Evolutionary conservation across 2,797 vertebrate species (phyloP), one percentile per base, ranked within the genome.

Genomic region (Sebastes trivittatus): DNA sequence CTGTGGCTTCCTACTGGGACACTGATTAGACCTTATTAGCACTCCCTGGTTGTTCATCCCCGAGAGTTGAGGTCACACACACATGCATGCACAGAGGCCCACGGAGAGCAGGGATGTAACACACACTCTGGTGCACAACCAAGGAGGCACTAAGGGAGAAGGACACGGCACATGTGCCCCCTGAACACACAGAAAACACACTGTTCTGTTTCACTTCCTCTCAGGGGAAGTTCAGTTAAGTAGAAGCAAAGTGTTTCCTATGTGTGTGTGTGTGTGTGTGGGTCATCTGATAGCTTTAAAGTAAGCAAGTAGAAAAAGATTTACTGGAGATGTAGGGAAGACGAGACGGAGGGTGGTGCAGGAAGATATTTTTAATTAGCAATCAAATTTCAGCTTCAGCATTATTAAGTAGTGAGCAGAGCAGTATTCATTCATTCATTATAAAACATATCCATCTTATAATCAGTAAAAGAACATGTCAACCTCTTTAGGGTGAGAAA

Each of bases 161-260:
- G 1, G 18, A 64, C 46, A 68, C 11, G 2, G 16, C 55, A 76
- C 38, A 29, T 52, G 56, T 64, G 46, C 22, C 13, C 52, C 8
- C 42, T 55, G 11, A 20, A 58, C 66, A 71, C 56, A 83, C 36
- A 72, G 81, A 82, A 54, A 72, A 89, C 83, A 86, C 58, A 65
- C 70, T 89, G 89, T 90, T 90, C 89, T 81, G 52, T 91, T 85
- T 92, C 77, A 87, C 83, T 92, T 94, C 93, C 92, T 93, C 91
- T 55, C 77, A n/a, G 32, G 78, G 81, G 89, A 76, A 29, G 54
- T 77, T 83, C 20, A 30, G 27, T 71, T 72, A 11, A 46, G 32
- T n/a, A 2, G 34, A 72, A 63, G 60, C 55, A 73, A 68, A 85
- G 72, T 73, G 74, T 83, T 90, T 93, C 86, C 88, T 89, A 73